These are phyloP conservation scores for Drosophila ercepeae DNA, from an alignment of 1,140 invertebrate genomes.

Conservation along the genomic window DNA sequence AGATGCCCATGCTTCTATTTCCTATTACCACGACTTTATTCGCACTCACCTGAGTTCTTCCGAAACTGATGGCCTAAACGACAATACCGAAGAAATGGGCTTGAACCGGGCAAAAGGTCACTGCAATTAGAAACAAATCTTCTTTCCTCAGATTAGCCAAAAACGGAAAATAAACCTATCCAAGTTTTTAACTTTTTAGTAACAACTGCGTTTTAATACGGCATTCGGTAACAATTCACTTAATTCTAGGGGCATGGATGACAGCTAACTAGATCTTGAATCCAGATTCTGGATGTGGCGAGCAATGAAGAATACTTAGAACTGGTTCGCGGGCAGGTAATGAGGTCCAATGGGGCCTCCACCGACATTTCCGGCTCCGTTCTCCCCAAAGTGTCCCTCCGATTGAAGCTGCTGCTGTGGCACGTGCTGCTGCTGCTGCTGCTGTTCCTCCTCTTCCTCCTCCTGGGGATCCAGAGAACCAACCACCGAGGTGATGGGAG, in stretches of 20 bases:
- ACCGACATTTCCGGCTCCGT: slow-evolving; percentile 35
- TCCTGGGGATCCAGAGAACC: slow-evolving; percentile 72
- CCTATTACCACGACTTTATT: slow-evolving; percentile 84
- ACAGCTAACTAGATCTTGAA: slow-evolving; percentile 68
- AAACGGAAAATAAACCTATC: background rate
- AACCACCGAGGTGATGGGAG: slow-evolving; percentile 78
- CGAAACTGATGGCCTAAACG: slow-evolving; percentile 13
- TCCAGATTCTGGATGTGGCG: slow-evolving; percentile 32
- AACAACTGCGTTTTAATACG: slow-evolving; percentile 35
- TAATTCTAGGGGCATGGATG: slow-evolving; percentile 34
- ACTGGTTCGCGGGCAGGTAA: slow-evolving; percentile 76
- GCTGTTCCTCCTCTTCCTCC: slow-evolving; percentile 69
- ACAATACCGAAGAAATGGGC: background rate
- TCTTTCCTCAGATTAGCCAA: background rate
- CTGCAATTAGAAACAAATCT: background rate
- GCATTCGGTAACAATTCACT: slow-evolving; percentile 18
- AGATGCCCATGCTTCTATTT: slow-evolving; percentile 85
- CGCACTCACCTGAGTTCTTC: slow-evolving; percentile 64
- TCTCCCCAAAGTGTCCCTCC: slow-evolving; percentile 44
- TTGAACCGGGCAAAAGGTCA: background rate
- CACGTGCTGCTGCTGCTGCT: slow-evolving; percentile 44
- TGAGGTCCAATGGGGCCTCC: slow-evolving; percentile 47
- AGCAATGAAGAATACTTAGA: slow-evolving; percentile 71
- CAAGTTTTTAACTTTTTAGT: slow-evolving; percentile 1
- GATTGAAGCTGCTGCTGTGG: slow-evolving; percentile 24